Conservation (phyloP, 2,888 invertebrate genomes). For the Spisula solida region DNA sequence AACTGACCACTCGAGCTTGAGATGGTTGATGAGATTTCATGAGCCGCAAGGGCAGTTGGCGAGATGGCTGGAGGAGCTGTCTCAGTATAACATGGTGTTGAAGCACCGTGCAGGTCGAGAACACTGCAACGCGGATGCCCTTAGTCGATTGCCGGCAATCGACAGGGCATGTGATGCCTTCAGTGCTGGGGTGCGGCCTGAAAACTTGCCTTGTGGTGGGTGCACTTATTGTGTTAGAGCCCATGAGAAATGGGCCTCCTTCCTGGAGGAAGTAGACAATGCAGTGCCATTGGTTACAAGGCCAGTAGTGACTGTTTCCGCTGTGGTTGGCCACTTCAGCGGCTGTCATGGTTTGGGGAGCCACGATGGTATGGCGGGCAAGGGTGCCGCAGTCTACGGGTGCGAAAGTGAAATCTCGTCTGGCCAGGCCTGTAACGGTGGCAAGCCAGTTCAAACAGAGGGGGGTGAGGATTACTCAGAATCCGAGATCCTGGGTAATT, state of each 20-base stretch:
- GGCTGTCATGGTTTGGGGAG: too few species aligned
- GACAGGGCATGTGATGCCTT: not conserved
- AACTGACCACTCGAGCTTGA: conserved; percentile 58
- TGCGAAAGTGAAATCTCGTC: too few species aligned
- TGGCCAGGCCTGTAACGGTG: too few species aligned
- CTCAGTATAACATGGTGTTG: conserved; percentile 46
- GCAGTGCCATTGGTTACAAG: not conserved
- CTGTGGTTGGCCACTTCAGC: too few species aligned
- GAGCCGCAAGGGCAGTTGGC: conserved; percentile 44
- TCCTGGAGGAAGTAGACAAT: conserved; percentile 36
- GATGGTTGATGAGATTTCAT: conserved; percentile 42
- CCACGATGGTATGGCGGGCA: too few species aligned
- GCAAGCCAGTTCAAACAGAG: too few species aligned
- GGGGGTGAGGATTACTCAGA: too few species aligned
- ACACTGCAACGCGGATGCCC: conserved; percentile 42
- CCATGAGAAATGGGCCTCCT: conserved; percentile 38
- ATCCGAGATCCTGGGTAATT: too few species aligned
- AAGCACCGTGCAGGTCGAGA: conserved; percentile 28
- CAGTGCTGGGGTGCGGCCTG: not conserved
- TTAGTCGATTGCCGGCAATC: conserved; percentile 20
- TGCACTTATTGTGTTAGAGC: conserved; percentile 49
- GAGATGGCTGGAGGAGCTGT: conserved; percentile 37
- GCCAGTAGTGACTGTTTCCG: too few species aligned
- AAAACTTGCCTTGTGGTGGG: conserved; percentile 43
- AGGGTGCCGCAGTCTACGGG: too few species aligned